Evolutionary conservation across 2,113 vertebrate genomes (phyloP).

Genomic region (Lucifuga dentata): DNA sequence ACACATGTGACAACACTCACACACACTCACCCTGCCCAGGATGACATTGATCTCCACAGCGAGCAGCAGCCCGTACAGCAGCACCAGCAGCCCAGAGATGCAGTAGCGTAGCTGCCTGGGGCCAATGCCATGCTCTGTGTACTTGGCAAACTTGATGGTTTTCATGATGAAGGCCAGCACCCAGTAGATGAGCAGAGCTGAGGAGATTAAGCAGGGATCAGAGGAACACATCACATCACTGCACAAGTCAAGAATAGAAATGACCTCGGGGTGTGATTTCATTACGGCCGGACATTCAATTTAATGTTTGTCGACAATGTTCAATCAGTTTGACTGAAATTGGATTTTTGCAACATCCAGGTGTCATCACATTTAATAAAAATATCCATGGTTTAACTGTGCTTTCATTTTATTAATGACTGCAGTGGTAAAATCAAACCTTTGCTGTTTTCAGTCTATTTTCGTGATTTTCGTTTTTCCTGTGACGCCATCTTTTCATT

Average conservation of each 20-base stretch:
- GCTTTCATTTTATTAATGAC: not conserved
- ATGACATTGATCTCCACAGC: slow-evolving; percentile 97
- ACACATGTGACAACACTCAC: not conserved
- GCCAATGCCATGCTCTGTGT: slow-evolving; percentile 92
- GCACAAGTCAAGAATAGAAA: not conserved
- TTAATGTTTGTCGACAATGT: not conserved
- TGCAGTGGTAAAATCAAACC: no score
- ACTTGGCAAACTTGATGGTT: slow-evolving; percentile 98
- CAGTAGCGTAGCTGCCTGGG: slow-evolving; percentile 96
- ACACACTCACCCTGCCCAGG: slow-evolving; percentile 89
- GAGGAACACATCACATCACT: slow-evolving; percentile 1
- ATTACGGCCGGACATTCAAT: not conserved
- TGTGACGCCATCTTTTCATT: not conserved
- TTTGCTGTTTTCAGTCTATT: no score
- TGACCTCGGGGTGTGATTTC: not conserved
- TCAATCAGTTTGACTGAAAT: not conserved
- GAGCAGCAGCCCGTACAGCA: slow-evolving; percentile 93
- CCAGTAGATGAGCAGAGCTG: slow-evolving; percentile 97
- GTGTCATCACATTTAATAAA: not conserved
- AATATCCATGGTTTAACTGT: not conserved
- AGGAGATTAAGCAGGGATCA: slow-evolving; percentile 27
- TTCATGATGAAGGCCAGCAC: slow-evolving; percentile 94
- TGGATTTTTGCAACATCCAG: not conserved
- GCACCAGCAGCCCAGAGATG: slow-evolving; percentile 91
- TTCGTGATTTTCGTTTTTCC: not conserved